Base-by-base conservation (phyloP, 2,888 invertebrate genomes). In the Drosophila mulleri region DNA sequence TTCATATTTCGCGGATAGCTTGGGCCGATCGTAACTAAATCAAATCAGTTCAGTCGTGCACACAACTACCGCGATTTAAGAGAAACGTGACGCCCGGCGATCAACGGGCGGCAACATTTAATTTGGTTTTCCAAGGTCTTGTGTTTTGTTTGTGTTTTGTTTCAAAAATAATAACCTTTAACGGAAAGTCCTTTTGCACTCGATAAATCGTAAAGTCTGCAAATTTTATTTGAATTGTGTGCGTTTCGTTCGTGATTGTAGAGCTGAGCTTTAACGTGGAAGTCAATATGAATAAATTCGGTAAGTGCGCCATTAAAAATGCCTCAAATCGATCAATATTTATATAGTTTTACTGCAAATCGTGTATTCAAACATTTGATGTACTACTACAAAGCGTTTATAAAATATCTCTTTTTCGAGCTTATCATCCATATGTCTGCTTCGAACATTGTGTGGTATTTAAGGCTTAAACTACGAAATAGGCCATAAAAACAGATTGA, bases 261-360 rank as follows among this genome's bases (percentile, higher is more conserved):
- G 41, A 50, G 26, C 35, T 20, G 18, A 59, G 20, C 20, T 11
- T n/a, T 37, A 48, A 58, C 61, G 63, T 58, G 52, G 67, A 70
- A 37, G 12, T 23, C 72, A 88, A 72, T 23, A 88, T 86, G 86
- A 88, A 88, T 79, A 88, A 86, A 45, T 83, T 84, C 47, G 86
- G 86, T 86, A 73, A 86, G 86, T 75, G 7, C 9, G 3, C 23
- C 16, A 29, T 45, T 6, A 12, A 20, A 18, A 32, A 35, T 20
- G 18, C 35, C 18, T 14, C 50, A 9, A 32, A 20, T 18, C 29
- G 14, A 12, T 16, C 4, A 5, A 32, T 12, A 23, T 47, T 11
- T 37, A 11, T 47, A 53, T 62, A 3, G 35, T 50, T 65, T 78
- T 64, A 60, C 59, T 66, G 61, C 41, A 63, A 32, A 37, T 48